phyloP scores from a whole-genome alignment of 2,797 vertebrate genomes.

The Microctenopoma stevenorrisi region DNA sequence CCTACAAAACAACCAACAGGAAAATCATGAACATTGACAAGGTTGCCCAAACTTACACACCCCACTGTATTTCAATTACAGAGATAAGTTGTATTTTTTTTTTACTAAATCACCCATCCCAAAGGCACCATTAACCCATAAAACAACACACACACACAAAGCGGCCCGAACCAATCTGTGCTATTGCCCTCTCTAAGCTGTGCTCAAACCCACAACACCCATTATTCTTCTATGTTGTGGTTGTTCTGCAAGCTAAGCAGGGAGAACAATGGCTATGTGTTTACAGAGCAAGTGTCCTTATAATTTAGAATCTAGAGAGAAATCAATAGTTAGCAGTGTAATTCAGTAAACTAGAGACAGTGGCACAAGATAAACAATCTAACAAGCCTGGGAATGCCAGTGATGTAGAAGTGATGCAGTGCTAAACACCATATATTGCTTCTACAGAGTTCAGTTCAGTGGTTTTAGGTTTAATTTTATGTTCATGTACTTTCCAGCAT shows the following conservation, averaged over 20 bases:
- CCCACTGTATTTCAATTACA: conserved; percentile 8
- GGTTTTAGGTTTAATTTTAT: conserved; percentile 22
- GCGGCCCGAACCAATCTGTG: conserved; percentile 49
- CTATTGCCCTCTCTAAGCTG: conserved; percentile 52
- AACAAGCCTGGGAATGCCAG: conserved; percentile 46
- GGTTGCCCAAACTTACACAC: no score
- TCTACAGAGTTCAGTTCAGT: conserved; percentile 27
- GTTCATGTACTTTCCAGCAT: conserved; percentile 33
- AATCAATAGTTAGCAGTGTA: conserved; percentile 77
- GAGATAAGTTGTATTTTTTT: neutral
- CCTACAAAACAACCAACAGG: no score
- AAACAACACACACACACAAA: conserved; percentile 27
- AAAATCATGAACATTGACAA: no score
- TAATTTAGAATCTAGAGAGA: conserved; percentile 76
- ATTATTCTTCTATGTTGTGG: conserved; percentile 69
- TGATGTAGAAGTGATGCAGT: conserved; percentile 44
- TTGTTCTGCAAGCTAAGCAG: conserved; percentile 77
- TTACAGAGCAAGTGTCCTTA: conserved; percentile 76
- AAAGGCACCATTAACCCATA: conserved; percentile 48
- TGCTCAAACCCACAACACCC: conserved; percentile 51
- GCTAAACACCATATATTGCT: conserved; percentile 46
- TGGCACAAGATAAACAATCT: conserved; percentile 56
- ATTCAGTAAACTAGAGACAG: conserved; percentile 73
- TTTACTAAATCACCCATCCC: neutral
- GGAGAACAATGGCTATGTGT: conserved; percentile 73